Evolutionary conservation across 2,888 invertebrate species (phyloP), one percentile per base, ranked within the genome.

Genomic region (Papilio demoleus): DNA sequence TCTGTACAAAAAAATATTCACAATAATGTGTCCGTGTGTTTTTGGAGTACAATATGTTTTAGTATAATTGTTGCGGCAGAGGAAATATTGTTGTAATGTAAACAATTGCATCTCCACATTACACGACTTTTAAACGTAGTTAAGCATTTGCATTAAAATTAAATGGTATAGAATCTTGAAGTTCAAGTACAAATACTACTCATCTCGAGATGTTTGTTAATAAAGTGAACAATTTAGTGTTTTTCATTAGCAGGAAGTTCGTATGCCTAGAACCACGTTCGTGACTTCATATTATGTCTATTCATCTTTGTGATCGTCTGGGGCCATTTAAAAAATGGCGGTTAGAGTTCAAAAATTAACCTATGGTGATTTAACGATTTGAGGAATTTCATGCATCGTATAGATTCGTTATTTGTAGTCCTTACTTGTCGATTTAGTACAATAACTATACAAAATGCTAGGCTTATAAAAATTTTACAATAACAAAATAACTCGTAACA

Each of bases 201-300:
- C 6, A 6, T 27, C 53, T 53, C 53, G n/a, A 53, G 53, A 24
- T 50, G 45, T 47, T 22, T 50, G 6, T 47, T 24, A 47, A 11
- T 47, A 47, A 53, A 27, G 53, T 27, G n/a, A 53, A 50, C 50
- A 50, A 50, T 27, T 50, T 24, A 50, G 14, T 24, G 5, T 50
- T 50, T 12, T 24, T 19, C 11, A 9, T 47, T 27, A 27, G 27
- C 24, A 53, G 53, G 27, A 53, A 53, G n/a, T 27, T 53, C 6
- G 5, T 53, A 14, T 53, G n/a, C n/a, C 53, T n/a, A 27, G n/a
- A n/a, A 5, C 27, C n/a, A 8, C 2, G n/a, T 27, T 53, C 27
- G 14, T 27, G n/a, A 53, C n/a, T 50, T 22, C 11, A 12, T 27
- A 53, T 12, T 6, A 27, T 27, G 53, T 53, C 22, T 22, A 22